Percentiles rank a stretch among this genome's conserved stretches.
Conservation (phyloP, 2,113 vertebrate species). For the Halcyon malimbica region DNA sequence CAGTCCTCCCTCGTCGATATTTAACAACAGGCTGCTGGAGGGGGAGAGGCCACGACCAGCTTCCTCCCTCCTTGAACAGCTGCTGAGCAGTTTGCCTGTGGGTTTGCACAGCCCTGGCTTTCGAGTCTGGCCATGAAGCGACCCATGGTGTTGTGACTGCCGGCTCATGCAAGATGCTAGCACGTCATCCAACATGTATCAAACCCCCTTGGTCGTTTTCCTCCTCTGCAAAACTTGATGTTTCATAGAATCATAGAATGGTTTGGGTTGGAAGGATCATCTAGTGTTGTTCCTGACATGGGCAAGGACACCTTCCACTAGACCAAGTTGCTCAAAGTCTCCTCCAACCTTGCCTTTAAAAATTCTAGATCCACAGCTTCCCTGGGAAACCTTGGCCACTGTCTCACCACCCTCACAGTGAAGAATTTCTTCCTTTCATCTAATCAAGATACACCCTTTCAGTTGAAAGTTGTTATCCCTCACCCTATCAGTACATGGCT, state of each 20-base stretch:
- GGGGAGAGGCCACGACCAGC: background rate
- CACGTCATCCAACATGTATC: accelerated
- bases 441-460: background rate
- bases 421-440: background rate
- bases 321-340: background rate
- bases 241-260: background rate
- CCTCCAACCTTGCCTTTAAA: background rate
- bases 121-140: background rate
- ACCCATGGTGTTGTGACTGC: accelerated
- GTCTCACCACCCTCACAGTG: background rate
- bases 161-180: accelerated
- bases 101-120: background rate
- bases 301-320: background rate
- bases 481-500: background rate
- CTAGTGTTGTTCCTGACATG: background rate
- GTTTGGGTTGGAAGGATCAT: background rate
- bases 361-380: background rate
- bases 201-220: background rate
- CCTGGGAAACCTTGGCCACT: background rate
- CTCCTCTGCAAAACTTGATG: background rate
- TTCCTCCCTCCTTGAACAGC: background rate
- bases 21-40: background rate
- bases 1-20: slow-evolving; percentile 49
- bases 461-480: background rate
- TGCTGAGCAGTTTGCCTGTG: background rate